These are phyloP conservation scores for Limanda limanda DNA, from an alignment of 2,113 vertebrate genomes.

Conservation along the genomic window DNA sequence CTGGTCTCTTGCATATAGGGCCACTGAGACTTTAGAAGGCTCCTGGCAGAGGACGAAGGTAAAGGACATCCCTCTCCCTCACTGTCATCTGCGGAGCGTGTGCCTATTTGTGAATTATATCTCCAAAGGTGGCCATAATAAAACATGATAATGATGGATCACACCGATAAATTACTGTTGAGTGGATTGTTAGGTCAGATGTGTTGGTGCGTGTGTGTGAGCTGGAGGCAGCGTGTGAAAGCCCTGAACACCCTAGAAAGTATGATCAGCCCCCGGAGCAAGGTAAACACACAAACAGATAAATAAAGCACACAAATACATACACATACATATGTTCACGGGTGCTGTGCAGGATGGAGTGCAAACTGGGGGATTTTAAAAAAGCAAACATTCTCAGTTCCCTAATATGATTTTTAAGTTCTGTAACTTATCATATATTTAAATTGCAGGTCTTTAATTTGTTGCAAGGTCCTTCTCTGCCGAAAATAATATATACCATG, in stretches of 20 bases:
- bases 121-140: slow-evolving; percentile 80
- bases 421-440: background rate
- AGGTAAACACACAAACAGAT: slow-evolving; percentile 43
- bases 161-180: slow-evolving; percentile 81
- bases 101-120: slow-evolving; percentile 81
- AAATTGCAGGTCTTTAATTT: background rate
- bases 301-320: slow-evolving; percentile 33
- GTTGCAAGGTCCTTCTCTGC: background rate
- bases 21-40: slow-evolving; percentile 66
- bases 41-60: slow-evolving; percentile 77
- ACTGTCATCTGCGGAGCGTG: slow-evolving; percentile 71
- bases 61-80: slow-evolving; percentile 82
- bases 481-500: background rate
- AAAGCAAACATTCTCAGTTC: background rate
- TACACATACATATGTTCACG: slow-evolving; percentile 10
- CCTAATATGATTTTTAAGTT: background rate
- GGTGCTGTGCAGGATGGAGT: background rate
- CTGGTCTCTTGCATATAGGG: slow-evolving; percentile 58
- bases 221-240: slow-evolving; percentile 45
- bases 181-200: slow-evolving; percentile 78
- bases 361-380: background rate
- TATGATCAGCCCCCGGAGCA: slow-evolving; percentile 34
- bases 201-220: slow-evolving; percentile 64
- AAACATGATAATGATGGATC: slow-evolving; percentile 86
- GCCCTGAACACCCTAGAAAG: slow-evolving; percentile 50